A percentile compares a stretch with the other conserved stretches of the same genome.
Evolutionary conservation across 2,888 invertebrate genomes (phyloP).

Genomic region (Drosophila paranaensis): DNA sequence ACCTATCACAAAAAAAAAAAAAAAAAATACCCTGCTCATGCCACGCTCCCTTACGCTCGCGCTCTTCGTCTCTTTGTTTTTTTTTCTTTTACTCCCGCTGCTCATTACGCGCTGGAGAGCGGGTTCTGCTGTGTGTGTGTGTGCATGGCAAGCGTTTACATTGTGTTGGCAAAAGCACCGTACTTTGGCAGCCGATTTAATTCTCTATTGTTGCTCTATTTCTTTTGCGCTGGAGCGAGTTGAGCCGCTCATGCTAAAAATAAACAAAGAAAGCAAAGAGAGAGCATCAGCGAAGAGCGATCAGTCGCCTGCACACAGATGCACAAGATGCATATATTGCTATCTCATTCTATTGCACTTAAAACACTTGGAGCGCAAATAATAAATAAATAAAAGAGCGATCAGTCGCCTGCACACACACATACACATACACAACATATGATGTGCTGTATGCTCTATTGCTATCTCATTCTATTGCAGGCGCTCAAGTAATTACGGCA

Average conservation of each 20-base stretch:
- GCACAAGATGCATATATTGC: no score
- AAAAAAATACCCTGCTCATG: constrained; percentile 62
- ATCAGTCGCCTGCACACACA: constrained; percentile 4
- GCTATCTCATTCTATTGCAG: constrained; percentile 11
- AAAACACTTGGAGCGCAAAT: no score
- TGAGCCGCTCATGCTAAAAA: constrained; percentile 4
- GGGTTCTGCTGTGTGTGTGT: not conserved
- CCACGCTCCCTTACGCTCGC: not conserved
- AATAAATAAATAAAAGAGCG: not conserved
- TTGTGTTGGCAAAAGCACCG: constrained; percentile 62
- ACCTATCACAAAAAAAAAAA: constrained; percentile 76
- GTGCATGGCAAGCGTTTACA: constrained; percentile 39
- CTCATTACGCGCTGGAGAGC: constrained; percentile 52
- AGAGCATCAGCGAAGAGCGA: constrained; percentile 1
- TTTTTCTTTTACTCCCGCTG: constrained; percentile 40
- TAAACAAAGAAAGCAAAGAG: constrained; percentile 10
- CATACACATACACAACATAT: not conserved
- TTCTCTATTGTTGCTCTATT: constrained; percentile 28
- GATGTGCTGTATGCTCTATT: not conserved
- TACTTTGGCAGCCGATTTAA: constrained; percentile 58
- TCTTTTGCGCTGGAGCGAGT: not conserved
- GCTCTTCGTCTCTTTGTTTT: constrained; percentile 11
- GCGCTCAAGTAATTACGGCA: constrained; percentile 44
- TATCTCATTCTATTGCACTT: no score
- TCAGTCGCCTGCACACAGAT: constrained; percentile 2